Percentiles rank a stretch among this genome's conserved stretches.
phyloP scores from a whole-genome alignment of 2,113 vertebrate genomes.

The Myrmecobius fasciatus region DNA sequence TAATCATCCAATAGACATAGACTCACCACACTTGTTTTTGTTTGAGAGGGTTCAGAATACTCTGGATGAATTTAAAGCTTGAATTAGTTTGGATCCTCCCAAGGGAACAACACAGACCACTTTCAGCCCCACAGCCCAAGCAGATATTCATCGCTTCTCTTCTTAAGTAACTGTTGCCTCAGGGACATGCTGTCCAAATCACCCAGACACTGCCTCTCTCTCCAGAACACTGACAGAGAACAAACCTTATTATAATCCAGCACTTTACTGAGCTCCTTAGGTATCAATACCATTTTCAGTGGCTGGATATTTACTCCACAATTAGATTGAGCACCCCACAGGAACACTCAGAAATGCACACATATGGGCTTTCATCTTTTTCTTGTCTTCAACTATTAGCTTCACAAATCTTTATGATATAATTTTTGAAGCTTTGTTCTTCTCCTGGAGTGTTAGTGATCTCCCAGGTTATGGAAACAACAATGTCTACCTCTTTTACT shows the following conservation, averaged over 20 bases:
- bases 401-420: conserved; percentile 38
- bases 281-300: conserved; percentile 7
- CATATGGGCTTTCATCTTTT: conserved; percentile 3
- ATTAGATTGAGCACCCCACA: conserved; percentile 41
- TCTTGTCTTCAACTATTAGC: conserved; percentile 26
- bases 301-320: conserved; percentile 46
- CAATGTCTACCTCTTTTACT: background rate
- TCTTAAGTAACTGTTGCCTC: background rate
- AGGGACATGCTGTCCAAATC: background rate
- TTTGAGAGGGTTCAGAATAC: background rate
- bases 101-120: background rate
- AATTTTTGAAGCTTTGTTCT: conserved; percentile 27
- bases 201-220: background rate
- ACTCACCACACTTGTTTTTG: background rate
- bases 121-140: background rate
- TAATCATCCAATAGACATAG: background rate
- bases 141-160: background rate
- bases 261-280: background rate
- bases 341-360: conserved; percentile 39
- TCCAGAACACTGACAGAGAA: conserved; percentile 7
- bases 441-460: conserved; percentile 8
- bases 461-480: conserved; percentile 11
- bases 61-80: background rate
- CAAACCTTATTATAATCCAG: background rate
- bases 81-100: background rate